Evolutionary conservation across 2,113 vertebrate species (phyloP), one percentile per base, ranked within the genome.

Genomic region (Pedionomus torquatus): DNA sequence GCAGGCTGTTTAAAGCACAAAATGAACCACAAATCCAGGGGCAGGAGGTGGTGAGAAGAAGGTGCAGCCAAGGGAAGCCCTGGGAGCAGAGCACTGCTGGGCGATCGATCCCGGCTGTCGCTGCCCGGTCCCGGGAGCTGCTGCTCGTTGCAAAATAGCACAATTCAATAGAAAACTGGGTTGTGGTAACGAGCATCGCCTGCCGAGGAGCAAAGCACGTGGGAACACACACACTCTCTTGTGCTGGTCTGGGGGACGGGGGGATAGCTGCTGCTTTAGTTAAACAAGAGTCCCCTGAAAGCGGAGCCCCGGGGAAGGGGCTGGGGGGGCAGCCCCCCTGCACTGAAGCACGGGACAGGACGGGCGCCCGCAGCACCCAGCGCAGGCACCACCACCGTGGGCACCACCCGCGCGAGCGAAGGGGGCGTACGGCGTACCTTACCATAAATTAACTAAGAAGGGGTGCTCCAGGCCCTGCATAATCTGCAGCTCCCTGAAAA

Each of bases 381-480:
- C 19, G 2, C 7, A 5, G n/a, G 41, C 9, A 11, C 11, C 19
- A 2, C n/a, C 3, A 44, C 52, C 7, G 2, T 2, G 3, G 25
- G 43, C 72, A 51, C 24, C n/a, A n/a, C n/a, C n/a, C n/a, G n/a
- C n/a, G n/a, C n/a, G n/a, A n/a, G n/a, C n/a, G n/a, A n/a, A n/a
- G n/a, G n/a, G n/a, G n/a, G n/a, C n/a, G n/a, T n/a, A n/a, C n/a
- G n/a, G n/a, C n/a, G n/a, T n/a, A n/a, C 75, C 98, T 98, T 96
- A 99, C 99, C 99, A 99, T 95, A 99, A 98, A 95, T 99, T 99
- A 70, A 99, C 99, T 48, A 99, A 97, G 95, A 99, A 99, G 11
- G 99, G 99, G 35, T 99, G 99, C 48, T 99, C 99, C 37, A 99
- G 98, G 39, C 99, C 99, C 97, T 99, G 99, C 99, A 99, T 99